Percentiles rank a stretch among this genome's conserved stretches.
Evolutionary conservation across 1,140 invertebrate genomes (phyloP).

Genomic region (Zaprionus taronus): DNA sequence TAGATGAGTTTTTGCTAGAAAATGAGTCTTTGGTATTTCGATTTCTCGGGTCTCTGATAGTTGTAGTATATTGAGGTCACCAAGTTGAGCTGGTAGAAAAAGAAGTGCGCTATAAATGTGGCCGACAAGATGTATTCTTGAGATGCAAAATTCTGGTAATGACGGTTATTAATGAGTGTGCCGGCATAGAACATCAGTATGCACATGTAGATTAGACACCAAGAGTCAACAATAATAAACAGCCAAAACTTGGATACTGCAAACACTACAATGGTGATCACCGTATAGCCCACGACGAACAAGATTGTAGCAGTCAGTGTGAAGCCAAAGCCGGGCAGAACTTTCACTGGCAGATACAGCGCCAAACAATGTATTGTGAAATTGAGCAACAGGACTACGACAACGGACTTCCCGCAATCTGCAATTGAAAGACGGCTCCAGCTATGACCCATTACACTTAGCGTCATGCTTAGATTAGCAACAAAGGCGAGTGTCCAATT

Average conservation of each 20-base stretch:
- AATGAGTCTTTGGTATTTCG: too few species aligned
- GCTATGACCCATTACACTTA: conserved; percentile 4
- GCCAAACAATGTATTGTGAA: conserved; percentile 5
- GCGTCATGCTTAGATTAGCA: conserved; percentile 8
- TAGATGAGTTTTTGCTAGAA: background rate
- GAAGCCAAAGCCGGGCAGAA: conserved; percentile 21
- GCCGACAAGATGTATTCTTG: conserved; percentile 34
- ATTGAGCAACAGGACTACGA: background rate
- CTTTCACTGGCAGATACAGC: conserved; percentile 32
- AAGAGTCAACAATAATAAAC: background rate
- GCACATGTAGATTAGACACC: conserved; percentile 11
- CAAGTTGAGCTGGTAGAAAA: conserved; percentile 34
- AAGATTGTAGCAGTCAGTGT: conserved; percentile 23
- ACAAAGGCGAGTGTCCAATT: conserved; percentile 43
- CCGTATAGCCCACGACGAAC: conserved; percentile 11
- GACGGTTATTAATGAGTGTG: conserved; percentile 47
- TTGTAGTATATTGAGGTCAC: background rate
- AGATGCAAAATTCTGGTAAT: background rate
- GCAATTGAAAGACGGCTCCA: background rate
- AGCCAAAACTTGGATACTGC: background rate
- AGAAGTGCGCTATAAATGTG: conserved; percentile 36
- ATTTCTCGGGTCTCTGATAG: too few species aligned
- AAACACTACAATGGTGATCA: background rate
- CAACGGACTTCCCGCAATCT: background rate
- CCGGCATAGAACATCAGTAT: conserved; percentile 27